Conservation (phyloP, 2,888 invertebrate genomes). For the Crossocerus cetratus region DNA sequence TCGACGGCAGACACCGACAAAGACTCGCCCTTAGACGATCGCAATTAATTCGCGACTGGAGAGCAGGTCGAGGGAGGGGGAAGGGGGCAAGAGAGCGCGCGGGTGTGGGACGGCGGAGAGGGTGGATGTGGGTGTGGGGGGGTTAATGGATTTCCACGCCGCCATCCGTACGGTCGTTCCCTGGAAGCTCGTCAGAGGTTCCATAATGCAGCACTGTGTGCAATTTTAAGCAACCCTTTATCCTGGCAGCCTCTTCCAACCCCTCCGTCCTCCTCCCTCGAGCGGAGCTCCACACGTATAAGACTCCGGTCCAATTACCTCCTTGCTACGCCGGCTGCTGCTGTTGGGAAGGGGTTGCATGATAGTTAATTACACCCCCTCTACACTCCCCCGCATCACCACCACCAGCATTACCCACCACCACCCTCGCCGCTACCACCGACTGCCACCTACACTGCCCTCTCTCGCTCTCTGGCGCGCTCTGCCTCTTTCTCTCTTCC, state of each 20-base stretch:
- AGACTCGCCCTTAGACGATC: conserved; percentile 72
- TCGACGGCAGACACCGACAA: conserved; percentile 60
- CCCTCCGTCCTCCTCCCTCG: conserved; percentile 49
- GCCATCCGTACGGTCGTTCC: conserved; percentile 69
- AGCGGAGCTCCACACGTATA: conserved; percentile 70
- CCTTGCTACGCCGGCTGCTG: conserved; percentile 74
- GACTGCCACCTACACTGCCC: conserved; percentile 36
- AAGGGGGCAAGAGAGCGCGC: neutral
- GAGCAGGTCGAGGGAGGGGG: conserved; percentile 50
- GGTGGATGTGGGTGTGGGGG: conserved; percentile 48
- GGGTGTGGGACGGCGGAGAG: conserved; percentile 16
- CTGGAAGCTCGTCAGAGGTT: conserved; percentile 73
- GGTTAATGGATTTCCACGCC: conserved; percentile 74
- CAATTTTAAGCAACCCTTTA: conserved; percentile 76
- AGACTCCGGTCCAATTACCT: conserved; percentile 76
- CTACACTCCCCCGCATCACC: conserved; percentile 63
- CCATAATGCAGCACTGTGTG: conserved; percentile 75
- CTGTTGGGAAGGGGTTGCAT: conserved; percentile 74
- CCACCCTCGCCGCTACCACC: conserved; percentile 15
- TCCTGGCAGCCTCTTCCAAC: conserved; percentile 65
- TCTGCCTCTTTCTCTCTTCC: conserved; percentile 39
- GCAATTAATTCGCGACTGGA: conserved; percentile 74
- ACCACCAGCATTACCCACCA: conserved; percentile 58
- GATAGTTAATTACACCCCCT: conserved; percentile 76
- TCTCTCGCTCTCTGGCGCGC: conserved; percentile 15